Evolutionary conservation across 2,888 invertebrate species (phyloP).

Genomic region (Dryadula phaetusa): DNA sequence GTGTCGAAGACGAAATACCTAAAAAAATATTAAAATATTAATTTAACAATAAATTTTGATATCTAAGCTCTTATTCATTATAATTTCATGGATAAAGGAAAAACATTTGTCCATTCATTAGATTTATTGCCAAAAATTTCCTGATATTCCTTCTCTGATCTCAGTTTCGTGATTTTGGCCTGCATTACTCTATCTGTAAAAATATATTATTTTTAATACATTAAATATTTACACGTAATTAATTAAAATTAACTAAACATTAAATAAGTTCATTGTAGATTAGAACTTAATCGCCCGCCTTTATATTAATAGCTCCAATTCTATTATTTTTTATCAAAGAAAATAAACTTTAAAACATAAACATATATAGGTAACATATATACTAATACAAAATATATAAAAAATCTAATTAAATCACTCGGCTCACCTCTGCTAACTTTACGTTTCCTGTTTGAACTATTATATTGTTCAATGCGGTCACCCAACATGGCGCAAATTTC

Average conservation of each 20-base stretch:
- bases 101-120: neutral
- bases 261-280: too few relatives aligned
- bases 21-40: neutral
- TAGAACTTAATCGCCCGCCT: too few relatives aligned
- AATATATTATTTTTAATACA: neutral
- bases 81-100: too few relatives aligned
- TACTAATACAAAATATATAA: too few relatives aligned
- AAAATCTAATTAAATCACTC: neutral
- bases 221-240: neutral
- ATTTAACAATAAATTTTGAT: neutral
- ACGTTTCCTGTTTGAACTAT: constrained; percentile 24
- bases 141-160: neutral
- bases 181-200: constrained; percentile 4
- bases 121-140: neutral
- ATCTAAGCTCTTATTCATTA: too few relatives aligned
- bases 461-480: constrained; percentile 38
- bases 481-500: constrained; percentile 43
- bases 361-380: too few relatives aligned
- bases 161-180: neutral
- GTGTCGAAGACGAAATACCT: neutral
- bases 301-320: too few relatives aligned
- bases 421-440: constrained; percentile 28
- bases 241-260: neutral
- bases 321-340: too few relatives aligned
- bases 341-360: too few relatives aligned